Evolutionary conservation across 2,797 vertebrate genomes (phyloP).

Genomic region (Pipistrellus nathusii): DNA sequence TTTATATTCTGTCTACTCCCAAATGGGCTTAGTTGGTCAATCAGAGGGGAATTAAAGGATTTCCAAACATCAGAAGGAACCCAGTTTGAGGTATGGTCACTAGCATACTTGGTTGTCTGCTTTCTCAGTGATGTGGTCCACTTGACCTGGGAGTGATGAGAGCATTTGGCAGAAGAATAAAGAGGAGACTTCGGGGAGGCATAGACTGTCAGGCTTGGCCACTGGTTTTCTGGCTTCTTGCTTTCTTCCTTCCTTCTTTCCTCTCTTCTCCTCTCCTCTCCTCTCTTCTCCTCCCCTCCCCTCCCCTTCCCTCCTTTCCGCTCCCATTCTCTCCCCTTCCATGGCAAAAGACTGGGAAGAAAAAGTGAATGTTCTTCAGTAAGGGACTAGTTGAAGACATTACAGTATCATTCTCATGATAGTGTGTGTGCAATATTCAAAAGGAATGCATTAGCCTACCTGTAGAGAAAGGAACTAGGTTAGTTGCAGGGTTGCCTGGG

Average conservation of each 20-base stretch:
- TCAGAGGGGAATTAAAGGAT: neutral
- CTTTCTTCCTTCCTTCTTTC: too few species aligned
- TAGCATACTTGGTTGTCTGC: neutral
- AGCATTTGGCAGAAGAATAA: neutral
- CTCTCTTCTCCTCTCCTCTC: too few species aligned
- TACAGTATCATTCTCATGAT: rapidly evolving
- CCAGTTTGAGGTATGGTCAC: neutral
- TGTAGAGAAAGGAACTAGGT: neutral
- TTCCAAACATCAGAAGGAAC: neutral
- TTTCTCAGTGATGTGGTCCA: neutral
- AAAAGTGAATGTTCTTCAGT: neutral
- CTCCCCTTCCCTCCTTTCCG: too few species aligned
- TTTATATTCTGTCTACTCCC: rapidly evolving
- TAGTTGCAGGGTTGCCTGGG: neutral
- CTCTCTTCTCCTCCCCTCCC: too few species aligned
- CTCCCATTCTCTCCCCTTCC: too few species aligned
- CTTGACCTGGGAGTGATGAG: neutral
- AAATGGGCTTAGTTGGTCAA: neutral
- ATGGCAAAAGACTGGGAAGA: neutral
- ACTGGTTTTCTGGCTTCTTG: neutral
- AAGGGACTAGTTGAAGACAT: neutral
- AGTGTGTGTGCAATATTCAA: neutral
- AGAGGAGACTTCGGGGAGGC: neutral
- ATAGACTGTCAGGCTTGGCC: neutral
- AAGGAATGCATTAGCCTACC: neutral